Evolutionary conservation across 2,888 invertebrate genomes (phyloP), one percentile per base, ranked within the genome.

Genomic region (Morpho helenor): DNA sequence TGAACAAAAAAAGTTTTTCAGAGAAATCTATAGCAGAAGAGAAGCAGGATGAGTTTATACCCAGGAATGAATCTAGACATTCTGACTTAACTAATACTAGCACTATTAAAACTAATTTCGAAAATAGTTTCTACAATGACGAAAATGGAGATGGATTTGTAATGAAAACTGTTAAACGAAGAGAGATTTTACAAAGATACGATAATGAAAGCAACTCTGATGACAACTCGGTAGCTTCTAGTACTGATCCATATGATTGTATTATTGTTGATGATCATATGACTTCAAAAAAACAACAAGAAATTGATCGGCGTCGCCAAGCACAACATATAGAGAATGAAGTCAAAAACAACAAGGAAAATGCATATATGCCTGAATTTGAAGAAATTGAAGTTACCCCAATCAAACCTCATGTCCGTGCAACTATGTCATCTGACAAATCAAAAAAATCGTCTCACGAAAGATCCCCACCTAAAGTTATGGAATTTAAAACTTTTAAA

Each of bases 251-350:
- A 40, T 94, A 95, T 69, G 95, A 95, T 75, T 96, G 96, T 75
- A 96, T 96, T 67, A 95, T 97, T 54, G 95, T 96, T 39, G 95
- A 96, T 68, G 96, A 96, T 82, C 95, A 95, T 70, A 91, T 86
- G 91, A 87, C 84, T 64, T 82, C 84, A 67, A 79, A 89, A 79
- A 93, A 89, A 70, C 92, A 87, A 70, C 89, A 88, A 78, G 89
- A 89, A 75, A 71, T 84, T 64, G 87, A 89, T 62, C 81, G 84
- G 66, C 89, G 87, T 65, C 80, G 87, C n/a, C 85, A 87, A 69
- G 76, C 81, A 22, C 85, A 86, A 65, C 73, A 76, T 45, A 65
- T 76, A 65, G 86, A 89, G 10, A 79, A 84, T 56, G 85, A 89
- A 57, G 76, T 82, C 22, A 89, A 88, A 68, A 82, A 79, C 64